Base-by-base conservation (phyloP, 2,888 invertebrate species). In the Stegana nigrithorax region DNA sequence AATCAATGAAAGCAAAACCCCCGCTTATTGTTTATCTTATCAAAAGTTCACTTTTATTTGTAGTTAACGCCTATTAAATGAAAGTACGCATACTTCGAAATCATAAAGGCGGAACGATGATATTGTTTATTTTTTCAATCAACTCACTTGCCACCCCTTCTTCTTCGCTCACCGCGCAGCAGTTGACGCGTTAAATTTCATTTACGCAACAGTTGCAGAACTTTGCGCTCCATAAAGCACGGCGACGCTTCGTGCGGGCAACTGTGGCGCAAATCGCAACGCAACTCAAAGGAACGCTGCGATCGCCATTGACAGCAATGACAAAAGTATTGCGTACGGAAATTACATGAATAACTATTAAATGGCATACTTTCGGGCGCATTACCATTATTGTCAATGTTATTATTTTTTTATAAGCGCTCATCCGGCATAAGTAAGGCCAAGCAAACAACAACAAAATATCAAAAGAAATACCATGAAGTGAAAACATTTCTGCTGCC, bases 291-390 rank as follows among this genome's bases (percentile, higher is more conserved):
- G n/a, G n/a, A n/a, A n/a, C n/a, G n/a, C n/a, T n/a, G n/a, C n/a
- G n/a, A n/a, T n/a, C n/a, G n/a, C n/a, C n/a, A n/a, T n/a, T n/a
- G n/a, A 53, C 58, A 72, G 68, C 74, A 64, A 51, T 6, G 32
- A 29, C 21, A 53, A 53, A 45, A 39, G 39, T 14, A 45, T 45
- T 8, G 57, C 63, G 53, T 65, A 66, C 74, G 78, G 78, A 78
- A 76, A 76, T 74, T 78, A 70, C 74, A 71, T 68, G 73, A 78
- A 78, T 76, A 78, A 76, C 78, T 78, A 78, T 79, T 79, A 75
- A 77, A 75, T 77, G 65, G 75, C 74, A 69, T 72, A 67, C 68
- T 69, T 63, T 57, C 58, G 44, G 58, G 60, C 60, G 32, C 60
- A 63, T 50, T 60, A 60, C 10, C 63, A 21, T 56, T 53, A 57